Percentiles rank a stretch among this genome's conserved stretches.
phyloP scores from a whole-genome alignment of 2,113 vertebrate genomes.

The Redunca redunca region DNA sequence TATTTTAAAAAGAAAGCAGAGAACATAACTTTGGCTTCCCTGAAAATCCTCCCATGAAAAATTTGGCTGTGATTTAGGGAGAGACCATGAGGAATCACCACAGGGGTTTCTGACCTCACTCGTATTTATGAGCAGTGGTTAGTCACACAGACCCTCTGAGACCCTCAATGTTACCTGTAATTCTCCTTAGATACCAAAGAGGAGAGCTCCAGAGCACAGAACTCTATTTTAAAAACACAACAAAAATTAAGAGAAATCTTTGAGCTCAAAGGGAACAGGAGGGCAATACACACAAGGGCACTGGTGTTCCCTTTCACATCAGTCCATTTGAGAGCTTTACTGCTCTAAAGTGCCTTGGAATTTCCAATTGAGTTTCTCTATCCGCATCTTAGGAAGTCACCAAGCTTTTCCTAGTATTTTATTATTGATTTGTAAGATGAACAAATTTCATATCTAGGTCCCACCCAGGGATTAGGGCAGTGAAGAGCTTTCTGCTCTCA shows the following conservation, averaged over 20 bases:
- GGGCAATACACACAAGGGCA: accelerated
- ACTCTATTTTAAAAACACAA: neutral
- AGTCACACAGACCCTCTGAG: conserved; percentile 22
- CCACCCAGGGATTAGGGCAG: no score
- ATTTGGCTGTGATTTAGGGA: conserved; percentile 68
- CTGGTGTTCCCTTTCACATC: neutral
- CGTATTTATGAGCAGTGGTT: neutral
- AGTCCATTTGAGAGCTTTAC: neutral
- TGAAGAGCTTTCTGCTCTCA: neutral
- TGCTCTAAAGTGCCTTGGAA: neutral
- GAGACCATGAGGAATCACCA: conserved; percentile 18
- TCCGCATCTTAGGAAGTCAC: neutral
- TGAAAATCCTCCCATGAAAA: conserved; percentile 64
- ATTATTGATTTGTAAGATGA: neutral
- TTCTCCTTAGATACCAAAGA: neutral
- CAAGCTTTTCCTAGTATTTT: neutral
- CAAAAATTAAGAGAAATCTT: neutral
- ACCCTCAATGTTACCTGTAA: neutral
- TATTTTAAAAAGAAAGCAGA: conserved; percentile 74
- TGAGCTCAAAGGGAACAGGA: neutral
- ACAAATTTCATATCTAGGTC: neutral
- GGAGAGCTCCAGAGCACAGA: neutral
- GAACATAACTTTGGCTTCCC: conserved; percentile 68
- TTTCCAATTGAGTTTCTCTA: neutral
- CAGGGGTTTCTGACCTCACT: neutral